Percentiles rank a stretch among this genome's conserved stretches.
Conservation (phyloP, 2,113 vertebrate species). For the Tiliqua scincoides region DNA sequence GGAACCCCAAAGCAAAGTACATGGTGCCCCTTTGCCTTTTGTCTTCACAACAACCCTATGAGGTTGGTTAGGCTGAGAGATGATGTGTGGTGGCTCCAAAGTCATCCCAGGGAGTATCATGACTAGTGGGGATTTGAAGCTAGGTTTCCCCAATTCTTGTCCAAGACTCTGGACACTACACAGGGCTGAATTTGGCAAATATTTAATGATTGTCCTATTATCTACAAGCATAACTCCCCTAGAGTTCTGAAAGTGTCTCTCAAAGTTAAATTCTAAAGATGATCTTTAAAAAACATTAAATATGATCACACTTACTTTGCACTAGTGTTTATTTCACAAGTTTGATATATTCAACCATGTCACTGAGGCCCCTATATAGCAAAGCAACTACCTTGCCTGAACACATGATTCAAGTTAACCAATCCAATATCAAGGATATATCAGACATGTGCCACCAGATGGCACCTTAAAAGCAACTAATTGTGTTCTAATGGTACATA, state of each 20-base stretch:
- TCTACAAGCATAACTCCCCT: too few relatives aligned
- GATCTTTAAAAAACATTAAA: not conserved
- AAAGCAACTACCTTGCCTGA: not conserved
- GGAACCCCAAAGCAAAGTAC: too few relatives aligned
- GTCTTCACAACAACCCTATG: too few relatives aligned
- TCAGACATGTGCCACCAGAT: slow-evolving; percentile 41
- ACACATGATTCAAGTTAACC: not conserved
- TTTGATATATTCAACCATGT: not conserved
- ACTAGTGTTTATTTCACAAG: not conserved
- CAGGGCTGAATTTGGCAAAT: not conserved
- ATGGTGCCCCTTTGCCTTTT: too few relatives aligned
- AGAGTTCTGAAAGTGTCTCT: not conserved
- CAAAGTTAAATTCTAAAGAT: not conserved
- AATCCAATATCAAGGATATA: not conserved
- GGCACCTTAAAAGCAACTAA: slow-evolving; percentile 54
- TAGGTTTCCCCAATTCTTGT: too few relatives aligned
- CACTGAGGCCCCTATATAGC: not conserved
- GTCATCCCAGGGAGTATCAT: too few relatives aligned
- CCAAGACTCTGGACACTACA: too few relatives aligned
- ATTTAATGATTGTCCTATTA: too few relatives aligned
- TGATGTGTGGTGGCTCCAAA: too few relatives aligned
- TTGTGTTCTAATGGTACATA: not conserved
- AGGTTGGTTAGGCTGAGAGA: too few relatives aligned
- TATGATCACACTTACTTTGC: not conserved
- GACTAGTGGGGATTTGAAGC: too few relatives aligned